A percentile compares a stretch with the other conserved stretches of the same genome.
Evolutionary conservation across 2,113 vertebrate species (phyloP).

Genomic region (Sinocyclocheilus anshuiensis): DNA sequence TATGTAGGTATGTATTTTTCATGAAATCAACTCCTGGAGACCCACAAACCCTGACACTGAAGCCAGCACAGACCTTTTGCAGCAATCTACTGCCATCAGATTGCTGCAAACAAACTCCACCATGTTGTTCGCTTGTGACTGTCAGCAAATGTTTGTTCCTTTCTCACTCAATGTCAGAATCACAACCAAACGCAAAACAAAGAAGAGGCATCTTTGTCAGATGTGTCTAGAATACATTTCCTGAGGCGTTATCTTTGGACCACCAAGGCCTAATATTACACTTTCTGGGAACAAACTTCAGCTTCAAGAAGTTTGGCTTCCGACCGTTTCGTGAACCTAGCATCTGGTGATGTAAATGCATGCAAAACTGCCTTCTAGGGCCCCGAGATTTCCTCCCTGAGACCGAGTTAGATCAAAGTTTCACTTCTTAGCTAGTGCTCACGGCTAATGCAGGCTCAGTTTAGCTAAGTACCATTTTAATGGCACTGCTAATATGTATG

Average conservation of each 20-base stretch:
- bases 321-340: slow-evolving; percentile 32
- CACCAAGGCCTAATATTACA: background rate
- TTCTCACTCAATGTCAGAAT: background rate
- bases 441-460: slow-evolving; percentile 39
- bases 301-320: slow-evolving; percentile 1
- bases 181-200: background rate
- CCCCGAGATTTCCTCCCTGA: slow-evolving; percentile 7
- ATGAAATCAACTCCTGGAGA: slow-evolving; percentile 18
- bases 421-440: slow-evolving; percentile 36
- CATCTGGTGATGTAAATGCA: slow-evolving; percentile 46
- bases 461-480: slow-evolving; percentile 42
- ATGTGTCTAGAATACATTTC: background rate
- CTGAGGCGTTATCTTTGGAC: background rate
- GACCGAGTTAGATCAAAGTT: slow-evolving; percentile 50
- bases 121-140: background rate
- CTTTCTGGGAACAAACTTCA: background rate
- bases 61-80: background rate
- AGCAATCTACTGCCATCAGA: background rate
- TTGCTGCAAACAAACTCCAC: background rate
- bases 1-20: slow-evolving; percentile 41
- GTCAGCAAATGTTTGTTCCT: background rate
- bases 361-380: slow-evolving; percentile 42
- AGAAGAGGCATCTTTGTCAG: background rate
- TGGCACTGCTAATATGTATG: slow-evolving; percentile 27
- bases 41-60: slow-evolving; percentile 29